Evolutionary conservation across 2,888 invertebrate species (phyloP).

Genomic region (Drosophila kuntzei): DNA sequence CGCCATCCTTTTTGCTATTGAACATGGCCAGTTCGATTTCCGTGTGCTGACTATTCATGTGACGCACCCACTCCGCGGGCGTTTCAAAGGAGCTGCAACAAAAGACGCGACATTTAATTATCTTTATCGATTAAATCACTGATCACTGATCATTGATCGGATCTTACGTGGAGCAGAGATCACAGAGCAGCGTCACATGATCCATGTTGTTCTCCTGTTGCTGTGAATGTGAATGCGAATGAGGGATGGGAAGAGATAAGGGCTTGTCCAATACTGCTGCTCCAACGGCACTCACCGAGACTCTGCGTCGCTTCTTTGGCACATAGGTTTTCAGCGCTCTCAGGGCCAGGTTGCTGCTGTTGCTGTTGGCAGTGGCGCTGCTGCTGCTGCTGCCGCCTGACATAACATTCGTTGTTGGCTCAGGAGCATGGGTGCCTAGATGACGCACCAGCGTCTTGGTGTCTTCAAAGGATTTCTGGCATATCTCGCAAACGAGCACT

Average conservation of each 20-base stretch:
- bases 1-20: conserved; percentile 83
- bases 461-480: conserved; percentile 92
- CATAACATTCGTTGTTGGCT: conserved; percentile 83
- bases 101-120: not conserved
- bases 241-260: conserved; percentile 53
- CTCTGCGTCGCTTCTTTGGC: conserved; percentile 86
- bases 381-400: conserved; percentile 30
- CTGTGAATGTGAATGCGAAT: conserved; percentile 74
- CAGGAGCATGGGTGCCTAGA: conserved; percentile 90
- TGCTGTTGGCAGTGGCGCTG: conserved; percentile 43
- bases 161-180: conserved; percentile 90
- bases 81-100: conserved; percentile 88
- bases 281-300: conserved; percentile 85
- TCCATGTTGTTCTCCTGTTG: conserved; percentile 87
- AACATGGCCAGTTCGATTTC: conserved; percentile 91
- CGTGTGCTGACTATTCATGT: conserved; percentile 93
- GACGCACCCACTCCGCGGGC: conserved; percentile 94
- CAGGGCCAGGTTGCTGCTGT: conserved; percentile 53
- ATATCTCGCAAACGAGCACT: conserved; percentile 92
- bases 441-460: conserved; percentile 94
- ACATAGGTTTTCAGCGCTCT: conserved; percentile 78
- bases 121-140: not conserved
- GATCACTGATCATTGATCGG: not conserved
- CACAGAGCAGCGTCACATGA: conserved; percentile 91
- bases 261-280: conserved; percentile 46